A percentile compares a stretch with the other conserved stretches of the same genome.
Conservation (phyloP, 2,888 invertebrate genomes). For the Labia minor region DNA sequence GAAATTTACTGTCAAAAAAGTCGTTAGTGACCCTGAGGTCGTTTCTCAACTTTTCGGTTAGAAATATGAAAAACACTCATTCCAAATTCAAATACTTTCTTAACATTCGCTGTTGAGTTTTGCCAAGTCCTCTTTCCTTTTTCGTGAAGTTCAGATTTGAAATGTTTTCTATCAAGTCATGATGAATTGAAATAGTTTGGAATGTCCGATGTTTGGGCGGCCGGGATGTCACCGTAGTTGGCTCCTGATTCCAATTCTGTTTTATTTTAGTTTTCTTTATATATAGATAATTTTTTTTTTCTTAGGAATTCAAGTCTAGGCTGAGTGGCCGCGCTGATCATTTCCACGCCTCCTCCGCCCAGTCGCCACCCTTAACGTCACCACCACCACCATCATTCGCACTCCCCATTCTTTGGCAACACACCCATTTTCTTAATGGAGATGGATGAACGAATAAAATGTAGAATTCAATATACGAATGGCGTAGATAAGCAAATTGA, state of each 20-base stretch:
- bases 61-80: not conserved
- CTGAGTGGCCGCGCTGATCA: not conserved
- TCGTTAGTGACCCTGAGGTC: conserved; percentile 4
- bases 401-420: no score
- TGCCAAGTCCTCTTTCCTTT: conserved; percentile 8
- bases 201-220: not conserved
- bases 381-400: no score
- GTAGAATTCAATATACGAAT: not conserved
- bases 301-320: no score
- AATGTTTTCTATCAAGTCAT: conserved; percentile 13
- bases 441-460: conserved; percentile 7
- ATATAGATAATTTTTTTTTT: no score
- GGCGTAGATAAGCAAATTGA: not conserved
- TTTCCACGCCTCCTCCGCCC: not conserved
- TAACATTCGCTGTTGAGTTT: not conserved
- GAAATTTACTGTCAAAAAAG: not conserved
- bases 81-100: not conserved
- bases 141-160: not conserved
- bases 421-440: conserved; percentile 2
- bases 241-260: not conserved
- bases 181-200: not conserved
- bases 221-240: not conserved
- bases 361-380: no score
- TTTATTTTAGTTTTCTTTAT: no score
- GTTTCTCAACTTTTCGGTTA: conserved; percentile 2